Conservation (phyloP, 2,888 invertebrate genomes). For the Therioaphis trifolii region DNA sequence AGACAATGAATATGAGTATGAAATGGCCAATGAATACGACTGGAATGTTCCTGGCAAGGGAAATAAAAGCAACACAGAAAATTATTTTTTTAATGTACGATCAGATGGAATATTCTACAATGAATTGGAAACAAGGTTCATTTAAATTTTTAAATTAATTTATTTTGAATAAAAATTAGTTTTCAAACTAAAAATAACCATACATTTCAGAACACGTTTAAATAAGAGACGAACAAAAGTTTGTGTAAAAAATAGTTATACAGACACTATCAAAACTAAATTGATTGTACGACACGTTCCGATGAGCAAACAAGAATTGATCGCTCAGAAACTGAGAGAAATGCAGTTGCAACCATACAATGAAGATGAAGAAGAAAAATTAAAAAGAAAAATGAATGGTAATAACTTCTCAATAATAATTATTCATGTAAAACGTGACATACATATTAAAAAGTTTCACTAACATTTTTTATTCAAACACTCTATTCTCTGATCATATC, state of each 20-base stretch:
- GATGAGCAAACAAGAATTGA: conserved; percentile 84
- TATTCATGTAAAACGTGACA: neutral
- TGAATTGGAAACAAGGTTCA: conserved; percentile 85
- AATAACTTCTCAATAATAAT: neutral
- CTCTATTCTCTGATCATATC: neutral
- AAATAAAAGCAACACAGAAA: conserved; percentile 94
- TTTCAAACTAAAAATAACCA: conserved; percentile 34
- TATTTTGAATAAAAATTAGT: conserved; percentile 23
- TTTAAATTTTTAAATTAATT: conserved; percentile 12
- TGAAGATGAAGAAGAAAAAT: conserved; percentile 73
- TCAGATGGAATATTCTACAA: conserved; percentile 93
- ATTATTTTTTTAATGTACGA: conserved; percentile 93
- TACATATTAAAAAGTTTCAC: neutral
- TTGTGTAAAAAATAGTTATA: conserved; percentile 77
- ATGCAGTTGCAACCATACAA: conserved; percentile 88
- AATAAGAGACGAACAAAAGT: conserved; percentile 89
- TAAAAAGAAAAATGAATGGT: conserved; percentile 63
- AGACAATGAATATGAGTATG: conserved; percentile 94
- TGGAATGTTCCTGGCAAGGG: conserved; percentile 99
- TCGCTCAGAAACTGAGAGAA: conserved; percentile 87
- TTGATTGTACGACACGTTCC: conserved; percentile 91
- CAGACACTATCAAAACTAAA: conserved; percentile 86
- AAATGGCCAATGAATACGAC: conserved; percentile 97
- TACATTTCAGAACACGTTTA: conserved; percentile 79
- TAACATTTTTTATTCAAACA: neutral